phyloP scores from a whole-genome alignment of 2,888 invertebrate genomes.

The Ophioninae sp. region DNA sequence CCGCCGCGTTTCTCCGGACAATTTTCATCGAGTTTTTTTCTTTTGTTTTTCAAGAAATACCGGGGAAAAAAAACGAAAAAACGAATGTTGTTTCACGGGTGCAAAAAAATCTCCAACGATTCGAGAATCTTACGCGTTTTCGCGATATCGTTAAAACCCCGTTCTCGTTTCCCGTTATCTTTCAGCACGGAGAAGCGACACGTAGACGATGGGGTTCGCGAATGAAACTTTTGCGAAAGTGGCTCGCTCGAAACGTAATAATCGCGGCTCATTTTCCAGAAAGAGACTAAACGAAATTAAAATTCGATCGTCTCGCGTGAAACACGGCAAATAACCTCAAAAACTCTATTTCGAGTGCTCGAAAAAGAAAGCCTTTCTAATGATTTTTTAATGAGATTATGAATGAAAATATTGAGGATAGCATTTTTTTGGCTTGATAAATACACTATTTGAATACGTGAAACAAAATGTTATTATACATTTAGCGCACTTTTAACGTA shows the following conservation, averaged over 20 bases:
- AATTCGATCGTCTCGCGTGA: not conserved
- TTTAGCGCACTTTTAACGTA: too few species aligned
- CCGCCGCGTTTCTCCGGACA: not conserved
- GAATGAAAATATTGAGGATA: too few species aligned
- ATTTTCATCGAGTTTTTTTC: not conserved
- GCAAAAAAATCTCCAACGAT: not conserved
- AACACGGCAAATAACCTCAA: not conserved
- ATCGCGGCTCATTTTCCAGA: not conserved
- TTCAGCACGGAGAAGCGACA: not conserved
- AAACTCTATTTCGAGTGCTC: not conserved
- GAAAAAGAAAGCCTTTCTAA: not conserved
- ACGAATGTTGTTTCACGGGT: not conserved
- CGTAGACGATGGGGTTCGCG: not conserved
- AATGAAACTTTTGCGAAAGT: not conserved
- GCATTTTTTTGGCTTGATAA: too few species aligned
- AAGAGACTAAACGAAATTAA: not conserved
- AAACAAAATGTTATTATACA: too few species aligned
- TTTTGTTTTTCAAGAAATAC: not conserved
- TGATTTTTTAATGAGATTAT: not conserved
- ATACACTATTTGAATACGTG: too few species aligned
- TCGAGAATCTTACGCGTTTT: not conserved
- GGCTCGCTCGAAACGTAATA: not conserved
- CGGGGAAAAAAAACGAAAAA: not conserved
- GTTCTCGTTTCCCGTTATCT: not conserved
- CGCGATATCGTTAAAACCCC: slow-evolving; percentile 9